Base-by-base conservation (phyloP, 2,888 invertebrate species). In the Tinea pellionella region DNA sequence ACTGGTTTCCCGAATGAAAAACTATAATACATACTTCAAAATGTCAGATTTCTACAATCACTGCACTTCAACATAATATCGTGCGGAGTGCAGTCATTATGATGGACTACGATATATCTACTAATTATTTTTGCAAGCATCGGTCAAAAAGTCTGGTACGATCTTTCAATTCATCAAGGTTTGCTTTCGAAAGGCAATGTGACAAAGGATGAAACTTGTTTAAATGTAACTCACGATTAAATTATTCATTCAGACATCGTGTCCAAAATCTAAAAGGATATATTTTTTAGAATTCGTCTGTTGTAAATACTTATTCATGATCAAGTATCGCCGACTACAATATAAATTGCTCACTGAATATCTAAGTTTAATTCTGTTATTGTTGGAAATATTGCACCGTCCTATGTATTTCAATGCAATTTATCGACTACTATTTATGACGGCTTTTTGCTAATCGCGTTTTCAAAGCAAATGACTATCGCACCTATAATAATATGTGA, bases 381-480 rank as follows among this genome's bases (percentile, higher is more conserved):
- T 37, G 37, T 37, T 37, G 37, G 37, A 37, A 47, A 47, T 47
- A 47, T 16, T 11, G 24, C n/a, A 24, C 53, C 12, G 3, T 51
- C 13, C 13, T 13, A 51, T 13, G 19, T 15, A 18, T 24, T 24
- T 32, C 55, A 55, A 55, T 13, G 32, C 29, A 57, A 57, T 57
- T 32, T 57, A 57, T 57, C 57, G n/a, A 32, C 30, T 13, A 57
- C 32, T 57, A 57, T 57, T 57, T 57, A 57, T 57, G 57, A 57
- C 19, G 57, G 57, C 57, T 57, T 57, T 57, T 57, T 57, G 19
- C 57, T 57, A 57, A 57, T 57, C 57, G 57, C 32, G 13, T 32
- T 32, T 57, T 53, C 53, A 53, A 57, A 32, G 57, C 57, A 32
- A 57, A 57, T 57, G 13, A 57, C 32, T 57, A 57, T 57, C 57